Conservation (phyloP, 2,113 vertebrate genomes). For the Ahaetulla prasina region DNA sequence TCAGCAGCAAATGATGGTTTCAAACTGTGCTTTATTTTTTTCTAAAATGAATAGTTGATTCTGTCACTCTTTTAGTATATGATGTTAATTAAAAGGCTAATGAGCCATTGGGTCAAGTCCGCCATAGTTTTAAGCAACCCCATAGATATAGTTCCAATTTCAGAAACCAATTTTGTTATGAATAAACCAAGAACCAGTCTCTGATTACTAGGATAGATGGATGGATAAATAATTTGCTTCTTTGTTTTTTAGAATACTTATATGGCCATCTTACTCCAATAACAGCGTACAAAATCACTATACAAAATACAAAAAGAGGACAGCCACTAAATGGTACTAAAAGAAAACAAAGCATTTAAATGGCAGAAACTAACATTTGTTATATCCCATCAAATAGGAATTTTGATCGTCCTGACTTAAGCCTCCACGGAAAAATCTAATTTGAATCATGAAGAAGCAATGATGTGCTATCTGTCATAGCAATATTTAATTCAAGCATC, state of each 20-base stretch:
- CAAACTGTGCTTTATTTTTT: neutral
- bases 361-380: neutral
- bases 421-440: neutral
- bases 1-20: neutral
- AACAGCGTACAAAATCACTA: neutral
- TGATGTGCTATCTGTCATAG: neutral
- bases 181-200: neutral
- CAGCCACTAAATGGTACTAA: neutral
- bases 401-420: neutral
- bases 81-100: neutral
- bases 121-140: neutral
- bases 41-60: neutral
- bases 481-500: neutral
- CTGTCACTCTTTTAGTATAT: neutral
- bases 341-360: neutral
- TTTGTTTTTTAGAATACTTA: neutral
- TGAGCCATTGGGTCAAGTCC: neutral
- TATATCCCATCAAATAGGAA: neutral
- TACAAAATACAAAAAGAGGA: neutral
- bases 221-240: neutral
- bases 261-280: neutral
- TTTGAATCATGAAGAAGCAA: neutral
- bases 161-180: neutral
- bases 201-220: neutral
- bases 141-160: neutral